Base-by-base conservation (phyloP, 2,888 invertebrate species). In the Osedax frankpressi region DNA sequence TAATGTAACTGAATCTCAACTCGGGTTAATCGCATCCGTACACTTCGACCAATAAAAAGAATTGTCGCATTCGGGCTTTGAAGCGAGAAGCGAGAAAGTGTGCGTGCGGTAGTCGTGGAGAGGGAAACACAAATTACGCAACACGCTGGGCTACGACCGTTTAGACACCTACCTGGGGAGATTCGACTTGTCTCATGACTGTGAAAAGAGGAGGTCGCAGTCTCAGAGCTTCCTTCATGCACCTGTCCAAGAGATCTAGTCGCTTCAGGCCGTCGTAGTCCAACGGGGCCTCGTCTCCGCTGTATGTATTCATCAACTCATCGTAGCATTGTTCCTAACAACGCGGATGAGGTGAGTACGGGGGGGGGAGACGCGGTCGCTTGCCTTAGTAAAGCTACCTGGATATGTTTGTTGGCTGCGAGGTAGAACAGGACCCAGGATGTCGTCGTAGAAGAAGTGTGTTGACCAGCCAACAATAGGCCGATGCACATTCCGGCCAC, bases 371-470 rank as follows among this genome's bases (percentile, higher is more conserved):
- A 65, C 14, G 11, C 24, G 6, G 14, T 6, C 11, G 25, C 67
- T 24, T 24, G 28, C 11, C 28, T 6, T 3, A 63, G 26, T 59
- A 1, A n/a, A 3, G 26, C 29, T 65, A 81, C 80, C 78, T 80
- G 80, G 24, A 80, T 62, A n/a, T 79, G 75, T 68, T 80, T 77
- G 74, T 82, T 73, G 71, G 79, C 75, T 28, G 82, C 80, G 3
- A 82, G 70, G 76, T 79, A 82, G 74, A 82, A 81, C 28, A 78
- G 77, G 30, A 82, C 75, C 82, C 81, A 82, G 25, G 82, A 75
- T 29, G 77, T 77, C 25, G 82, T 81, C n/a, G 82, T 82, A 69
- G 82, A 82, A 3, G 82, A 82, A 2, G 82, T 82, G 74, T 82
- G 82, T 74, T 82, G 82, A 11, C 82, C 82, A 24, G 81, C 82